Evolutionary conservation across 2,888 invertebrate species (phyloP).

Genomic region (Polia nebulosa): DNA sequence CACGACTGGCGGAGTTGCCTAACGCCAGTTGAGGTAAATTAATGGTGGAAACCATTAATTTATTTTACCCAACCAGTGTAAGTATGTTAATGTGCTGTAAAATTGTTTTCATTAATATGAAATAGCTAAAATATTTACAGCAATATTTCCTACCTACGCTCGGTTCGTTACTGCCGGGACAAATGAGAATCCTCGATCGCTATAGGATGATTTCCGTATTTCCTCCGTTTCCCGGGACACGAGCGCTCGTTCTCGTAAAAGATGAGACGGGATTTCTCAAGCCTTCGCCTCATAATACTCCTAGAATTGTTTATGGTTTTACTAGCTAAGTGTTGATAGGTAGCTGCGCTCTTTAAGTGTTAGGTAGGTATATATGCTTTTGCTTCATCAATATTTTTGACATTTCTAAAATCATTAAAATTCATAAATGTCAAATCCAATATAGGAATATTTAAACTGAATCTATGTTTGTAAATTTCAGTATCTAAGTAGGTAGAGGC

Average conservation of each 20-base stretch:
- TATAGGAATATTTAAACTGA: constrained; percentile 14
- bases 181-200: constrained; percentile 62
- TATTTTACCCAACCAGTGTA: too few species aligned
- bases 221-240: constrained; percentile 56
- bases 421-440: constrained; percentile 9
- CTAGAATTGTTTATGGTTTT: constrained; percentile 48
- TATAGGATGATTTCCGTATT: constrained; percentile 67
- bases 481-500: neutral
- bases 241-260: constrained; percentile 45
- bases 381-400: neutral
- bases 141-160: constrained; percentile 26
- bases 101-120: constrained; percentile 8
- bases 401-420: constrained; percentile 7
- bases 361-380: neutral
- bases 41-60: too few species aligned
- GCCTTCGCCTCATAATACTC: constrained; percentile 29
- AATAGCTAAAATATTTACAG: constrained; percentile 14
- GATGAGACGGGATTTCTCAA: constrained; percentile 47
- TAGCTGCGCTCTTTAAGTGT: constrained; percentile 5
- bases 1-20: neutral
- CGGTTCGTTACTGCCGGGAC: constrained; percentile 44
- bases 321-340: constrained; percentile 29
- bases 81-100: neutral
- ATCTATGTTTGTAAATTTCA: neutral
- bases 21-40: neutral